Conservation (phyloP, 1,140 invertebrate species). For the Drosophila pseudoobscura region DNA sequence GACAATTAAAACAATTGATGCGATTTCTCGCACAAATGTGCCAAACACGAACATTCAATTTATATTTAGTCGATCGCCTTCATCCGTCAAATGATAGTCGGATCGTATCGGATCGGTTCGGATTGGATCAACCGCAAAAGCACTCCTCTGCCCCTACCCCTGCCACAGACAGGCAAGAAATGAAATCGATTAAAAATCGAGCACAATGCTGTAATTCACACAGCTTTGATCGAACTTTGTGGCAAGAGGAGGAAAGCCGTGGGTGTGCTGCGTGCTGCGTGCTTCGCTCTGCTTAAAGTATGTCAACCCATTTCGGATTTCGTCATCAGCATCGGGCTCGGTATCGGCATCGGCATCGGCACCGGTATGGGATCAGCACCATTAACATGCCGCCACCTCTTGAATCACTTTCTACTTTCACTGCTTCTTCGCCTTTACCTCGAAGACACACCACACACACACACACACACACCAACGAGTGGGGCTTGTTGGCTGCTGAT, state of each 20-base stretch:
- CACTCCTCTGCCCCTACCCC: background rate
- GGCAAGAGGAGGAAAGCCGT: background rate
- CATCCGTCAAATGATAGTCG: slow-evolving; percentile 56
- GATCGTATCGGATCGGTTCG: background rate
- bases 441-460: slow-evolving; percentile 5
- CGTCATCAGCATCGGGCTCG: slow-evolving; percentile 30
- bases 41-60: slow-evolving; percentile 75
- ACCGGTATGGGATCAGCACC: slow-evolving; percentile 18
- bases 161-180: slow-evolving; percentile 10
- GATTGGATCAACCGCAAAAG: slow-evolving; percentile 17
- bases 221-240: background rate
- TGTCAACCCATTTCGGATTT: slow-evolving; percentile 23
- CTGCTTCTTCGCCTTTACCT: slow-evolving; percentile 30
- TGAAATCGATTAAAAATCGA: slow-evolving; percentile 40
- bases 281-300: no score
- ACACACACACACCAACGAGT: background rate
- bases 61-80: slow-evolving; percentile 77
- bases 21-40: slow-evolving; percentile 77
- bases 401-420: slow-evolving; percentile 73
- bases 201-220: slow-evolving; percentile 5
- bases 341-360: slow-evolving; percentile 16
- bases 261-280: no score
- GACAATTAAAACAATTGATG: slow-evolving; percentile 77
- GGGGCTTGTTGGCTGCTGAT: background rate
- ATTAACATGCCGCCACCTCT: slow-evolving; percentile 41